Conservation (phyloP, 1,140 invertebrate species). For the Sycophaga agraensis region DNA sequence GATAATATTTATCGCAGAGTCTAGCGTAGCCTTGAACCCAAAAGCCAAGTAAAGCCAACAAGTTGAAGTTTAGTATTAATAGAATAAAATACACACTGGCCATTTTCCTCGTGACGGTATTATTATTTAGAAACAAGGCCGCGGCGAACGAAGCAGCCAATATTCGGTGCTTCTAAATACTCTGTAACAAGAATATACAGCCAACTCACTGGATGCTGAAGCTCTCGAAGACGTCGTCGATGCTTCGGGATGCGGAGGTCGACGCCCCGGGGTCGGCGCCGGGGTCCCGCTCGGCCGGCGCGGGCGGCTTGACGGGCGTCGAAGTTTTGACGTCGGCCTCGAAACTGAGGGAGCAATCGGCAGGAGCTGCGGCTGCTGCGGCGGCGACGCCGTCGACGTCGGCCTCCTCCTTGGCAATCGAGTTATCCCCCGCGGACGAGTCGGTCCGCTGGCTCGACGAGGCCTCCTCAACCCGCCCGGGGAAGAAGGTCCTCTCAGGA, state of each 20-base stretch:
- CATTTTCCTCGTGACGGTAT: too few species aligned
- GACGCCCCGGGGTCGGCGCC: neutral
- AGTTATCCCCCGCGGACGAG: slow-evolving; percentile 31
- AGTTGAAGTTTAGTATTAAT: too few species aligned
- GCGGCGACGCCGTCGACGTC: slow-evolving; percentile 31
- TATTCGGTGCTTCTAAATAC: too few species aligned
- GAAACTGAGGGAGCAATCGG: slow-evolving; percentile 31
- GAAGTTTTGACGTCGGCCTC: slow-evolving; percentile 36
- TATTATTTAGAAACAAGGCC: too few species aligned
- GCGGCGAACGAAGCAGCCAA: too few species aligned
- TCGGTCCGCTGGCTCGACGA: slow-evolving; percentile 1
- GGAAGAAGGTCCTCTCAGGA: slow-evolving; percentile 16
- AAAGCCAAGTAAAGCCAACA: too few species aligned
- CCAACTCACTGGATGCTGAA: slow-evolving; percentile 6
- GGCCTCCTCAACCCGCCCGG: neutral
- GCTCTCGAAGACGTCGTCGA: neutral
- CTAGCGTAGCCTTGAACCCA: too few species aligned
- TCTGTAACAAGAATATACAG: neutral
- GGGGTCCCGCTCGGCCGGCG: neutral
- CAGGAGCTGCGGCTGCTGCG: slow-evolving; percentile 22
- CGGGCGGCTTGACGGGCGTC: slow-evolving; percentile 33
- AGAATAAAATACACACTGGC: too few species aligned
- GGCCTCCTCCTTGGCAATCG: slow-evolving; percentile 29
- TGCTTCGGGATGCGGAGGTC: neutral
- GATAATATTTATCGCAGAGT: too few species aligned